A percentile compares a stretch with the other conserved stretches of the same genome.
These are phyloP conservation scores for Papilio glaucus DNA, from an alignment of 1,140 invertebrate species.

Conservation along the genomic window DNA sequence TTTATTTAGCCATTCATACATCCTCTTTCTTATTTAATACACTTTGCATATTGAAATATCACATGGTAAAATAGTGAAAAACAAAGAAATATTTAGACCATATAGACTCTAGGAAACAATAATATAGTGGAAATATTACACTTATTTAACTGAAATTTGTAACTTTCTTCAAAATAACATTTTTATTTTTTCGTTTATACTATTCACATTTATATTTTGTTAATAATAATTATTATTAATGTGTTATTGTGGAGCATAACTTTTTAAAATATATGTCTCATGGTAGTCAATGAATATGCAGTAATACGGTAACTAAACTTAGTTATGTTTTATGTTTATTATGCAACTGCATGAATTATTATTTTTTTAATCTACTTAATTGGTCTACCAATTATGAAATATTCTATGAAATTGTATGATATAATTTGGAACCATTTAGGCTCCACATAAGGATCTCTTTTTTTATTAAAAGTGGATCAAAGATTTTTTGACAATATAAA, in stretches of 20 bases:
- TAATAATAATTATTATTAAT: too few species aligned
- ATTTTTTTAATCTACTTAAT: too few species aligned
- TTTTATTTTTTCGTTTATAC: slow-evolving; percentile 1
- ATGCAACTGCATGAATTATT: too few species aligned
- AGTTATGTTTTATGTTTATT: too few species aligned
- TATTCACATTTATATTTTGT: background rate
- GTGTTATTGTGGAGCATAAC: background rate
- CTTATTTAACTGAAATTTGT: background rate
- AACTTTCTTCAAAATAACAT: background rate
- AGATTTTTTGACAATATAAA: background rate
- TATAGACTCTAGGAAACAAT: background rate
- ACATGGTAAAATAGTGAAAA: background rate
- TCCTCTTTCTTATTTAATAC: background rate
- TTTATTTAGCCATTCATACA: slow-evolving; percentile 5
- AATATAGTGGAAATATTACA: background rate
- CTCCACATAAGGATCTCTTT: too few species aligned
- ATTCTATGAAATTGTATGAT: too few species aligned
- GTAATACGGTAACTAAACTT: too few species aligned
- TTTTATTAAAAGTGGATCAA: background rate
- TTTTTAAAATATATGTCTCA: slow-evolving; percentile 1
- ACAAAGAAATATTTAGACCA: background rate
- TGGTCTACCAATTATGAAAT: too few species aligned
- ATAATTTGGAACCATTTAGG: too few species aligned
- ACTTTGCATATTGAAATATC: background rate
- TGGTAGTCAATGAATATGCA: background rate